Conservation (phyloP, 35 echinoderm and acorn worm genomes). For the Heliocidaris tuberculata region DNA sequence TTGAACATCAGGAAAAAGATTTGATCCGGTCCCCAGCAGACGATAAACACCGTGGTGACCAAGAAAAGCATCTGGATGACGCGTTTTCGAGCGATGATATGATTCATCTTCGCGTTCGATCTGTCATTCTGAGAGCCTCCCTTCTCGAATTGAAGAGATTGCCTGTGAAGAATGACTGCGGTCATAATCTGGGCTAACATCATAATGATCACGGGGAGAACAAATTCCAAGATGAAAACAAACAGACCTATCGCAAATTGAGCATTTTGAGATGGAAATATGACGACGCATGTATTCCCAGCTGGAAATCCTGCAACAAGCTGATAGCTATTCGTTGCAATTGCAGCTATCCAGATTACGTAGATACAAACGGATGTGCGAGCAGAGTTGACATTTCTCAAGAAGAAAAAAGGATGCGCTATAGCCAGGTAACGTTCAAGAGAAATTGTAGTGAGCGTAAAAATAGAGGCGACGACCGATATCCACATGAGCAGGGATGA, state of each 20-base stretch:
- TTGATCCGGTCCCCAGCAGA: slow-evolving; percentile 42
- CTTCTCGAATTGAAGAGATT: neutral
- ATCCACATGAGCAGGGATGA: neutral
- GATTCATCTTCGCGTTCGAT: neutral
- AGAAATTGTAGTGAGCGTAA: neutral
- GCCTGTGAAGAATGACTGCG: neutral
- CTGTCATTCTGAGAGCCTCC: neutral
- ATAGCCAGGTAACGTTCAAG: neutral
- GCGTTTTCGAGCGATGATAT: neutral
- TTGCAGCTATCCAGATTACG: neutral
- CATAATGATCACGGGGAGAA: neutral
- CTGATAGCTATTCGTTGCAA: neutral
- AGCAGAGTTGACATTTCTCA: neutral
- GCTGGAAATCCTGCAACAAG: neutral
- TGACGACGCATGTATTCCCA: neutral
- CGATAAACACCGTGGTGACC: neutral
- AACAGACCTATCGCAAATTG: neutral
- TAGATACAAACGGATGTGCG: neutral
- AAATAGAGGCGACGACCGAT: neutral
- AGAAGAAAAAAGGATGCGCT: neutral
- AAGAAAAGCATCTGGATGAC: neutral
- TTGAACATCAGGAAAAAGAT: neutral
- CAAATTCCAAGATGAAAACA: neutral
- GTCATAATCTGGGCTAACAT: neutral
- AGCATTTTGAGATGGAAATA: neutral